A percentile compares a stretch with the other conserved stretches of the same genome.
Evolutionary conservation across 2,888 invertebrate genomes (phyloP).

Genomic region (Cephus nigrinus): DNA sequence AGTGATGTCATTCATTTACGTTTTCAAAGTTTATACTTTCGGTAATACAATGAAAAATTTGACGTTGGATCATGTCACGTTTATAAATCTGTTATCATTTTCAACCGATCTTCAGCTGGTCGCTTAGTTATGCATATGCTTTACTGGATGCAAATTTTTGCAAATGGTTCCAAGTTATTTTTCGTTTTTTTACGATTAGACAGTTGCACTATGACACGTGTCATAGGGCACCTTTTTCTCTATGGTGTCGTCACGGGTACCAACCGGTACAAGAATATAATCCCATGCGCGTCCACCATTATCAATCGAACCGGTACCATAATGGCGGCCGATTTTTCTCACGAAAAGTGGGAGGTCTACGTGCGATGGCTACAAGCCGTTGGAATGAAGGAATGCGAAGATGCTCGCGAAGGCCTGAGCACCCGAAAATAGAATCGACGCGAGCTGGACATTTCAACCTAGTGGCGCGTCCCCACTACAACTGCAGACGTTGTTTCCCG

Average conservation of each 20-base stretch:
- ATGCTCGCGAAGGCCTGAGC: constrained; percentile 37
- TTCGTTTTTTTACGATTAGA: background rate
- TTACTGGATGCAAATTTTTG: too few relatives aligned
- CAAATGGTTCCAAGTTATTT: background rate
- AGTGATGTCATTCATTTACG: background rate
- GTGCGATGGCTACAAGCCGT: constrained; percentile 25
- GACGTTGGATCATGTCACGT: constrained; percentile 37
- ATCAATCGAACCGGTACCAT: background rate
- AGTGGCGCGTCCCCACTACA: constrained; percentile 30
- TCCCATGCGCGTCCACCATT: background rate
- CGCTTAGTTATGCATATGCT: too few relatives aligned
- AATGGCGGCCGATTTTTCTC: background rate
- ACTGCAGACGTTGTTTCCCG: constrained; percentile 13
- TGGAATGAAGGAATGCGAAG: constrained; percentile 48
- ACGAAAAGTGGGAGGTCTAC: background rate
- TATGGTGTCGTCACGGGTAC: background rate
- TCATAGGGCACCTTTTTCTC: background rate
- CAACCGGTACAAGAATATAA: background rate
- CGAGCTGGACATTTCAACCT: constrained; percentile 62
- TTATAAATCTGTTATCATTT: too few relatives aligned
- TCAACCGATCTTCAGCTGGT: too few relatives aligned
- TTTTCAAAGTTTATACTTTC: background rate
- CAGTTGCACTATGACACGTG: background rate
- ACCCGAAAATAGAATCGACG: constrained; percentile 58
- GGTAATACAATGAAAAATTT: constrained; percentile 23